Conservation (phyloP, 2,113 vertebrate species). For the Dicrurus megarhynchus region DNA sequence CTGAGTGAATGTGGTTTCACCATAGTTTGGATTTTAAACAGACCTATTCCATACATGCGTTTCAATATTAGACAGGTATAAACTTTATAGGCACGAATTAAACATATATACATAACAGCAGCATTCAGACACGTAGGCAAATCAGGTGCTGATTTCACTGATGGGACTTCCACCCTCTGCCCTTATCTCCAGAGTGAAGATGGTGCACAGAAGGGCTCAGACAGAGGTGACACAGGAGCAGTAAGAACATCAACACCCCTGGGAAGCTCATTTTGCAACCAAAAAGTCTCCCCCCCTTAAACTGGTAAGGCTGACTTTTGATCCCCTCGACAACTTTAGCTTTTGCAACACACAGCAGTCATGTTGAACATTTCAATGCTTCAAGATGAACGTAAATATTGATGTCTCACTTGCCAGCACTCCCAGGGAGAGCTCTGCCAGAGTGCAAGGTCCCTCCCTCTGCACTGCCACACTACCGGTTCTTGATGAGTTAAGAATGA, state of each 20-base stretch:
- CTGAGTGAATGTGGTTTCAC: too few relatives aligned
- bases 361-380: fast-evolving
- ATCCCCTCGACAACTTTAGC: neutral
- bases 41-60: too few relatives aligned
- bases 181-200: neutral
- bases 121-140: neutral
- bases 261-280: neutral
- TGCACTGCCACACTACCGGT: neutral
- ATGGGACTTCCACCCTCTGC: neutral
- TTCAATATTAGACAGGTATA: too few relatives aligned
- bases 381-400: neutral
- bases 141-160: neutral
- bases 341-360: neutral
- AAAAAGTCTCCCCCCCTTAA: neutral
- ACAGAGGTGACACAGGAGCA: neutral
- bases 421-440: neutral
- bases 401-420: neutral
- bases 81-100: too few relatives aligned
- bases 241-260: neutral
- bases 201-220: neutral
- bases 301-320: neutral
- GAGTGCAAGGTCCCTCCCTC: neutral
- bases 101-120: too few relatives aligned
- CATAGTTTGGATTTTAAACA: too few relatives aligned
- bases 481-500: neutral